phyloP scores from a whole-genome alignment of 2,797 vertebrate species.

The Phrynocephalus guinanensis region DNA sequence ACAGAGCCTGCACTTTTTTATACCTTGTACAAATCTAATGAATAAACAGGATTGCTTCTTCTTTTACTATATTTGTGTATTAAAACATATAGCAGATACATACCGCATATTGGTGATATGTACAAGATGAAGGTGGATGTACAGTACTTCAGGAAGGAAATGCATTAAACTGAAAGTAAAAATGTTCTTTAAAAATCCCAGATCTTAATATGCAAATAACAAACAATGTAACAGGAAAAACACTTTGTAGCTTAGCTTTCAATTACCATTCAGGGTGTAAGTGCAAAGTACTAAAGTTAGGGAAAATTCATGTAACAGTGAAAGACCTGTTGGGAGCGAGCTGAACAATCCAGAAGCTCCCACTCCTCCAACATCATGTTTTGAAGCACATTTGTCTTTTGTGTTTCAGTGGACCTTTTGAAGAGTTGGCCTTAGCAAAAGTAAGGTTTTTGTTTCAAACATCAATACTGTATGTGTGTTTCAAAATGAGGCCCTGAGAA shows the following conservation, averaged over 20 bases:
- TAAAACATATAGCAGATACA: constrained; percentile 44
- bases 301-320: constrained; percentile 42
- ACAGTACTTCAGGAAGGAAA: constrained; percentile 35
- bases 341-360: not conserved
- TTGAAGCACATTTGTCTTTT: not conserved
- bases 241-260: constrained; percentile 38
- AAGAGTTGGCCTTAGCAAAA: constrained; percentile 17
- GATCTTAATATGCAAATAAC: constrained; percentile 32
- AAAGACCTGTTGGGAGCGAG: not conserved
- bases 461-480: not conserved
- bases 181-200: constrained; percentile 14
- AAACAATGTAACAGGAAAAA: constrained; percentile 54
- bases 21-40: constrained; percentile 39
- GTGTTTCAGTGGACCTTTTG: constrained; percentile 23
- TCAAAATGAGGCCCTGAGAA: not conserved
- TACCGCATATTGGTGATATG: constrained; percentile 30
- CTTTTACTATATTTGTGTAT: constrained; percentile 44
- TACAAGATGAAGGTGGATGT: constrained; percentile 47
- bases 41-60: constrained; percentile 51
- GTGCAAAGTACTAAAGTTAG: constrained; percentile 24
- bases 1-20: not conserved
- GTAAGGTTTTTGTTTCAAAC: not conserved
- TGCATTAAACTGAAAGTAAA: constrained; percentile 45
- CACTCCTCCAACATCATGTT: not conserved
- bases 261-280: constrained; percentile 49